Conservation (phyloP, 2,888 invertebrate species). For the Heliconius cydno region DNA sequence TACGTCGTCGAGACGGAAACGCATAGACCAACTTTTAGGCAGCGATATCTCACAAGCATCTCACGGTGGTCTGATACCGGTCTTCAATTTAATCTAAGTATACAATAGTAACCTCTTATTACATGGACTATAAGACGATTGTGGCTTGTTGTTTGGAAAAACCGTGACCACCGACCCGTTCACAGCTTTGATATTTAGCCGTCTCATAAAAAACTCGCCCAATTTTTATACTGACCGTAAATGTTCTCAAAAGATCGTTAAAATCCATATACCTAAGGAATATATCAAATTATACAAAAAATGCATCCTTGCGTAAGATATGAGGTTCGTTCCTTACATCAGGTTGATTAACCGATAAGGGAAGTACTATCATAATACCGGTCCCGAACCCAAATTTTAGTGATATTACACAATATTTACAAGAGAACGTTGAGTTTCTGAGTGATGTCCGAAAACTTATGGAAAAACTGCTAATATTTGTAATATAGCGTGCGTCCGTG, state of each 20-base stretch:
- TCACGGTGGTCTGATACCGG: slow-evolving; percentile 68
- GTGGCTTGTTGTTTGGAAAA: slow-evolving; percentile 38
- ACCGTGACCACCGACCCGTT: slow-evolving; percentile 40
- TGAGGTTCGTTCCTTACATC: slow-evolving; percentile 49
- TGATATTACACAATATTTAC: slow-evolving; percentile 43
- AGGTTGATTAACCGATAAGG: slow-evolving; percentile 75
- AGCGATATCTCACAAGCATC: slow-evolving; percentile 76
- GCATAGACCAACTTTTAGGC: slow-evolving; percentile 63
- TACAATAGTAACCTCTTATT: slow-evolving; percentile 43
- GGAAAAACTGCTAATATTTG: slow-evolving; percentile 24
- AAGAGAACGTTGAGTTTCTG: background rate
- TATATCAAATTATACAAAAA: slow-evolving; percentile 11
- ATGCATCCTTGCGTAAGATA: slow-evolving; percentile 55
- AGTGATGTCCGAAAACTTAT: slow-evolving; percentile 5
- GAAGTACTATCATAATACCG: slow-evolving; percentile 49
- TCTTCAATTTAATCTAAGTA: slow-evolving; percentile 35
- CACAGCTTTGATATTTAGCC: slow-evolving; percentile 66
- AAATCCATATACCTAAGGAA: slow-evolving; percentile 23
- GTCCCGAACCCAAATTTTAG: slow-evolving; percentile 43
- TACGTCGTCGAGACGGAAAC: slow-evolving; percentile 68
- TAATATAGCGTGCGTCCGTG: slow-evolving; percentile 15
- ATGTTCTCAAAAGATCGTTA: slow-evolving; percentile 26
- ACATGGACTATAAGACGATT: slow-evolving; percentile 40
- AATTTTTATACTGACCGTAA: slow-evolving; percentile 39
- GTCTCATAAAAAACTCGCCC: slow-evolving; percentile 65